A percentile compares a stretch with the other conserved stretches of the same genome.
phyloP scores from a whole-genome alignment of 2,888 invertebrate species.

The Lycia hirtaria region DNA sequence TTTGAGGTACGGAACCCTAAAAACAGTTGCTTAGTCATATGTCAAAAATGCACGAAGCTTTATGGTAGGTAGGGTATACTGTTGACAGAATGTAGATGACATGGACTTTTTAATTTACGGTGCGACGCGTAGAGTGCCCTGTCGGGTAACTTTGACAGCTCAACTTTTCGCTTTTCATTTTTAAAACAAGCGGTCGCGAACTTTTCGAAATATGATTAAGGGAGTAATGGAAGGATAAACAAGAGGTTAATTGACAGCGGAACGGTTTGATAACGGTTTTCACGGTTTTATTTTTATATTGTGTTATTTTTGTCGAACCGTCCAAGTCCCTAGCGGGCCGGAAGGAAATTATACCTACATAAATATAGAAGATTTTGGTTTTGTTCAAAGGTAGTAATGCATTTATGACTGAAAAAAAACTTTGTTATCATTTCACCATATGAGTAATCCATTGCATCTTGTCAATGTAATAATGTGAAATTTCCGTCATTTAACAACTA shows the following conservation, averaged over 20 bases:
- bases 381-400: too few species aligned
- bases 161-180: conserved; percentile 33
- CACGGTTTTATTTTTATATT: conserved; percentile 17
- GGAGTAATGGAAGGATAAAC: conserved; percentile 28
- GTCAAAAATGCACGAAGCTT: neutral
- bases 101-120: conserved; percentile 57
- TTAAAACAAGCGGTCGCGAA: conserved; percentile 19
- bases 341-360: too few species aligned
- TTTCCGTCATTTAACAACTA: too few species aligned
- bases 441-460: too few species aligned
- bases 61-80: too few species aligned
- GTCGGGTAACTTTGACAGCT: conserved; percentile 45
- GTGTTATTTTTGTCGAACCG: neutral
- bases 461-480: too few species aligned
- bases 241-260: conserved; percentile 30
- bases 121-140: conserved; percentile 42
- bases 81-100: conserved; percentile 23
- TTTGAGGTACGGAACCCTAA: too few species aligned
- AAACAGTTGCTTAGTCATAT: neutral
- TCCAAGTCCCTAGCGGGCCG: too few species aligned
- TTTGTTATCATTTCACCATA: too few species aligned
- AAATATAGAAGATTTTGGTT: too few species aligned
- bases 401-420: too few species aligned
- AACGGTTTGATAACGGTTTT: conserved; percentile 21
- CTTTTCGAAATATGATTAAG: conserved; percentile 31